Evolutionary conservation across 2,888 invertebrate species (phyloP), one percentile per base, ranked within the genome.

Genomic region (Orthonychiurus folsomi): DNA sequence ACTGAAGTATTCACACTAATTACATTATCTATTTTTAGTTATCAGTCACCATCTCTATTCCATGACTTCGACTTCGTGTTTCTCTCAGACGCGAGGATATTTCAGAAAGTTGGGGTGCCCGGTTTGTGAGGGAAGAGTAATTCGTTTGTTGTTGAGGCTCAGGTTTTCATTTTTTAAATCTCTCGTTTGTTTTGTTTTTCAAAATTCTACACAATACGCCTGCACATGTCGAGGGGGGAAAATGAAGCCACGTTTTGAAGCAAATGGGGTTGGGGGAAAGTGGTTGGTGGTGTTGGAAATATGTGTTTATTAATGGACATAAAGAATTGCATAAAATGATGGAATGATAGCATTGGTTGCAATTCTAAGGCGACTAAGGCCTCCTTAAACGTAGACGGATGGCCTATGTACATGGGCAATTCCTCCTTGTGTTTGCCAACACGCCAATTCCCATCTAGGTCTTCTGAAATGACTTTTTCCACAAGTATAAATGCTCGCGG

Each of bases 121-220:
- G 5, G 37, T 37, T 37, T 37, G 37, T 9, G 15, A 9, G 15
- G 9, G 37, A 9, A 37, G 9, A 37, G 37, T 9, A 37, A 37
- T 37, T 37, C 15, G 37, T 37, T 37, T 9, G 15, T n/a, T n/a
- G n/a, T 37, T 37, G 37, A 37, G 37, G 37, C 37, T 9, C 37
- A 37, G 37, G 37, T 37, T 37, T 37, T 37, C 37, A 37, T 37
- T 37, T 37, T 37, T 37, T 37, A 37, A 37, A 37, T 37, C 37
- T 15, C 5, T 37, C 37, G 15, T 9, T 37, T 37, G 5, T 37
- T 37, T 37, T 37, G 37, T 37, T 37, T 37, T 37, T 9, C 37
- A n/a, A n/a, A n/a, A n/a, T n/a, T n/a, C n/a, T n/a, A n/a, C n/a
- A n/a, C n/a, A n/a, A n/a, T n/a, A n/a, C n/a, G n/a, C n/a, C n/a